Conservation (phyloP, 2,888 invertebrate species). For the Punctoribates punctum region DNA sequence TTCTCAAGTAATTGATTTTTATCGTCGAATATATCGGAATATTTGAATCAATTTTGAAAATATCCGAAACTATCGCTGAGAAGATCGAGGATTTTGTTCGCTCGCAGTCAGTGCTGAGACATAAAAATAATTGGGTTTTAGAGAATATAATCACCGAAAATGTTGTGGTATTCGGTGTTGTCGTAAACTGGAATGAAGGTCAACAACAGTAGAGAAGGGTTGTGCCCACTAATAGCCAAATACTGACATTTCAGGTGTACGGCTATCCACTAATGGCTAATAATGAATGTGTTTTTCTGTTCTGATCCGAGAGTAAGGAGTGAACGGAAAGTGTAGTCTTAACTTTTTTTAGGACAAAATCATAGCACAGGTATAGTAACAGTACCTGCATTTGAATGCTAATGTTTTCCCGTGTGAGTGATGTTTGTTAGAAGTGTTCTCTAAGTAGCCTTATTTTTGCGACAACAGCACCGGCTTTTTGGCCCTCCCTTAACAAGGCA, state of each 20-base stretch:
- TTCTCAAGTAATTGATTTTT: no score
- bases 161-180: slow-evolving; percentile 16
- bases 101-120: no score
- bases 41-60: no score
- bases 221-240: neutral
- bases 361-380: neutral
- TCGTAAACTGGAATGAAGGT: neutral
- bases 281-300: slow-evolving; percentile 2
- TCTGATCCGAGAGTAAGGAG: neutral
- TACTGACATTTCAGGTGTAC: neutral
- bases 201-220: neutral
- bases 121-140: neutral
- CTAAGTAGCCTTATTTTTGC: slow-evolving; percentile 1
- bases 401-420: slow-evolving; percentile 19
- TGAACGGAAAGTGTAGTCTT: neutral
- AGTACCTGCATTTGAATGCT: neutral
- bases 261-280: slow-evolving; percentile 27
- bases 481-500: slow-evolving; percentile 27
- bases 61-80: no score
- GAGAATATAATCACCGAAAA: neutral
- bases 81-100: no score
- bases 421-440: neutral
- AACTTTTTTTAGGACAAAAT: slow-evolving; percentile 1
- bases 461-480: neutral
- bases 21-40: no score